Conservation (phyloP, 92 coral and sea anemone genomes). For the Phenganax marumi region DNA sequence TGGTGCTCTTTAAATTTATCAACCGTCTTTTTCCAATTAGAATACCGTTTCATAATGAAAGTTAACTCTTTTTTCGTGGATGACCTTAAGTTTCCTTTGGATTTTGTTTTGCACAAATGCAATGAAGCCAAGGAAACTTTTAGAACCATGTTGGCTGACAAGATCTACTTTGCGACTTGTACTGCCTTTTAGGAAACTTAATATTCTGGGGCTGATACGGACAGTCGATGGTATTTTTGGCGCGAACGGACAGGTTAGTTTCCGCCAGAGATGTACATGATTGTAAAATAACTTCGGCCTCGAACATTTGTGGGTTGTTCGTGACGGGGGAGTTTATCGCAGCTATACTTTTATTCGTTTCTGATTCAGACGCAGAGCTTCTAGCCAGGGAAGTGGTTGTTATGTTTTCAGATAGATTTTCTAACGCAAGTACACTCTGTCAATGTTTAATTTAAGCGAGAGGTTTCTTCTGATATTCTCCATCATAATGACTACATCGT, state of each 20-base stretch:
- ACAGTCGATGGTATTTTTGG: conserved; percentile 46
- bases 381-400: conserved; percentile 34
- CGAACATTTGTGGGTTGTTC: too few species aligned
- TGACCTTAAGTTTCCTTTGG: too few species aligned
- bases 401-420: too few species aligned
- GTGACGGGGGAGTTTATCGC: too few species aligned
- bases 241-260: conserved; percentile 54
- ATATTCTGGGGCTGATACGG: conserved; percentile 60
- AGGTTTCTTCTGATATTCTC: conserved; percentile 23
- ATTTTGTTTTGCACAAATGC: conserved; percentile 56
- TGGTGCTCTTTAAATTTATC: too few species aligned
- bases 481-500: conserved; percentile 30
- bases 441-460: conserved; percentile 7
- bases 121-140: conserved; percentile 71
- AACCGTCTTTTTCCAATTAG: too few species aligned
- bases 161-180: too few species aligned
- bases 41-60: too few species aligned
- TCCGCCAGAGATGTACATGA: too few species aligned
- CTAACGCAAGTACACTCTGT: too few species aligned
- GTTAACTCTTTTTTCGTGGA: conserved; percentile 67
- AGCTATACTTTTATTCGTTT: too few species aligned
- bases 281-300: conserved; percentile 53
- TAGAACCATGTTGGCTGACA: conserved; percentile 68
- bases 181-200: too few species aligned
- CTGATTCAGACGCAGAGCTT: conserved; percentile 36